Percentiles rank a stretch among this genome's conserved stretches.
Evolutionary conservation across 2,888 invertebrate species (phyloP).

Genomic region (Adelphocoris suturalis): DNA sequence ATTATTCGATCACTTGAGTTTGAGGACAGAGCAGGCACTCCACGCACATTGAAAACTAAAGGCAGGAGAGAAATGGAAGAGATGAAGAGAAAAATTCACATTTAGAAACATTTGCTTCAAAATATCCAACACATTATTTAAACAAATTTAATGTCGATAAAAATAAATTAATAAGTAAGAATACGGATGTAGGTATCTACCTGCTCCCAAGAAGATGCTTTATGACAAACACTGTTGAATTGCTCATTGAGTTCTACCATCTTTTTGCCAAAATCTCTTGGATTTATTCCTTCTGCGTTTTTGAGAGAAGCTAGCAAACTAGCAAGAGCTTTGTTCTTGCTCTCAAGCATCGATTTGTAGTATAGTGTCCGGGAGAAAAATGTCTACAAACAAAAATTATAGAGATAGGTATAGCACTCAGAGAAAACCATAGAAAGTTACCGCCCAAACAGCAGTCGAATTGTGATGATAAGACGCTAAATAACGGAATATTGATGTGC

Average conservation of each 20-base stretch:
- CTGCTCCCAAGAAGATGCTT: conserved; percentile 88
- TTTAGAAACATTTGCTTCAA: too few species aligned
- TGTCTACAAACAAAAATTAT: conserved; percentile 77
- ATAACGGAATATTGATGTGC: too few species aligned
- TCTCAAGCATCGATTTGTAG: conserved; percentile 95
- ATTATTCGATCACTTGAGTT: too few species aligned
- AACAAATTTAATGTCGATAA: too few species aligned
- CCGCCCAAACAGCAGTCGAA: neutral
- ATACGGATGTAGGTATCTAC: conserved; percentile 73
- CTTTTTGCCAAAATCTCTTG: conserved; percentile 80
- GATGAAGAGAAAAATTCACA: too few species aligned
- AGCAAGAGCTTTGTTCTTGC: conserved; percentile 95
- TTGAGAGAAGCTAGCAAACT: conserved; percentile 90
- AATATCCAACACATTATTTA: too few species aligned
- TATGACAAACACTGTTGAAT: conserved; percentile 88
- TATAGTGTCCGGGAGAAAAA: conserved; percentile 94
- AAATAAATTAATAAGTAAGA: neutral
- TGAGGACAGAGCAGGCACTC: too few species aligned
- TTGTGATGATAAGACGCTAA: too few species aligned
- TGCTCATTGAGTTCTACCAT: conserved; percentile 91
- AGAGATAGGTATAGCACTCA: neutral
- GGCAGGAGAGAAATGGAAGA: too few species aligned
- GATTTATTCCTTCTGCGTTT: conserved; percentile 87
- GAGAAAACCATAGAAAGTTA: neutral
- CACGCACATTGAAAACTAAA: too few species aligned